Evolutionary conservation across 2,888 invertebrate species (phyloP), one percentile per base, ranked within the genome.

Genomic region (Sepioteuthis lessoniana): DNA sequence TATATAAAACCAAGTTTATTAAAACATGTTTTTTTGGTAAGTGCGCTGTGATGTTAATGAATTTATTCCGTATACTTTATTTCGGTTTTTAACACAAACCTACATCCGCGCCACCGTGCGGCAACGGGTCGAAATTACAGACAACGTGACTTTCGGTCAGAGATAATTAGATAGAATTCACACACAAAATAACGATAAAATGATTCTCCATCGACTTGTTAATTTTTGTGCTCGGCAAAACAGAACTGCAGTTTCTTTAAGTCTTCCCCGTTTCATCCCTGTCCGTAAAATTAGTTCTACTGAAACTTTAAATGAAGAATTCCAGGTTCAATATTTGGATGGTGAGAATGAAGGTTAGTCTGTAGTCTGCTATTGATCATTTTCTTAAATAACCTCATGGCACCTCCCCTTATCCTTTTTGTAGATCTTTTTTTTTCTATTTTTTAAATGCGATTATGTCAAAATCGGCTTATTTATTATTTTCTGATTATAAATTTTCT

Each of bases 291-390:
- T 13, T 35, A 35, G 16, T n/a, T 35, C 76, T 76, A 21, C 35
- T 0, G 19, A 76, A 19, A n/a, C n/a, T n/a, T n/a, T n/a, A 76
- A 94, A 95, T 35, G 95, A 95, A 37, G 95, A 95, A 93, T 94
- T 95, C 42, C 94, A 93, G n/a, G 93, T 95, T 28, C 94, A 94
- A 94, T 94, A 94, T 60, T 93, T 95, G 50, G 95, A 94, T 91
- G 95, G 95, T 31, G 94, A 94, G 2, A 94, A 76, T 46, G 90
- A 94, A 94, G 95, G 92, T 92, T 47, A 47, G 95, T 95, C n/a
- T 55, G n/a, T 90, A 16, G n/a, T 35, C 16, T 35, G 35, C 25
- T n/a, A 55, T 76, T 47, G 4, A 28, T 42, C n/a, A 16, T 19
- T n/a, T 46, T 91, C n/a, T 37, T 25, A 28, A 31, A 50, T 19